Evolutionary conservation across 2,888 invertebrate species (phyloP).

Genomic region (Sipha maydis): DNA sequence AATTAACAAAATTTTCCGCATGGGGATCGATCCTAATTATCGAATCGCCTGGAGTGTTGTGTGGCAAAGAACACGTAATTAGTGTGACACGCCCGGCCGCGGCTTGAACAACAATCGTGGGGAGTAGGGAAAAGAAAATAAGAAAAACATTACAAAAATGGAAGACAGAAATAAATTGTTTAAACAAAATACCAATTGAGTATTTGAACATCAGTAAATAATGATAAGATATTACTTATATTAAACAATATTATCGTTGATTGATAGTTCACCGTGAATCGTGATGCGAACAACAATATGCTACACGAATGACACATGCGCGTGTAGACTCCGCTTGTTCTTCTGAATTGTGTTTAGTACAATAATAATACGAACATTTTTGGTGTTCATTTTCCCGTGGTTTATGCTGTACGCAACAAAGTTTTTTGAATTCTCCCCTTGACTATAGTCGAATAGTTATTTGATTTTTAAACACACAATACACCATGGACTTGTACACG

Average conservation of each 20-base stretch:
- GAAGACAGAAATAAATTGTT: slow-evolving; percentile 55
- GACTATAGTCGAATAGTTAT: neutral
- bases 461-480: neutral
- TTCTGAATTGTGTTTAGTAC: too few relatives aligned
- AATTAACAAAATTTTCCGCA: slow-evolving; percentile 53
- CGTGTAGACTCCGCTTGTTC: neutral
- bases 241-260: slow-evolving; percentile 49
- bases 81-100: slow-evolving; percentile 43
- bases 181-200: slow-evolving; percentile 31
- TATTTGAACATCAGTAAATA: slow-evolving; percentile 41
- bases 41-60: neutral
- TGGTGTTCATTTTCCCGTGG: neutral
- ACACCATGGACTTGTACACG: slow-evolving; percentile 39
- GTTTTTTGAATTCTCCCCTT: neutral
- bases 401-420: neutral
- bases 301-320: neutral
- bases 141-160: slow-evolving; percentile 14
- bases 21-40: slow-evolving; percentile 45
- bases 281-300: slow-evolving; percentile 31
- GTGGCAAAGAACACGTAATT: slow-evolving; percentile 45
- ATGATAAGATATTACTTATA: slow-evolving; percentile 53
- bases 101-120: neutral
- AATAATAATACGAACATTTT: neutral
- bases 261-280: slow-evolving; percentile 43
- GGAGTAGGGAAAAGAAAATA: neutral